Evolutionary conservation across 2,888 invertebrate genomes (phyloP).

Genomic region (Graphium colonna): DNA sequence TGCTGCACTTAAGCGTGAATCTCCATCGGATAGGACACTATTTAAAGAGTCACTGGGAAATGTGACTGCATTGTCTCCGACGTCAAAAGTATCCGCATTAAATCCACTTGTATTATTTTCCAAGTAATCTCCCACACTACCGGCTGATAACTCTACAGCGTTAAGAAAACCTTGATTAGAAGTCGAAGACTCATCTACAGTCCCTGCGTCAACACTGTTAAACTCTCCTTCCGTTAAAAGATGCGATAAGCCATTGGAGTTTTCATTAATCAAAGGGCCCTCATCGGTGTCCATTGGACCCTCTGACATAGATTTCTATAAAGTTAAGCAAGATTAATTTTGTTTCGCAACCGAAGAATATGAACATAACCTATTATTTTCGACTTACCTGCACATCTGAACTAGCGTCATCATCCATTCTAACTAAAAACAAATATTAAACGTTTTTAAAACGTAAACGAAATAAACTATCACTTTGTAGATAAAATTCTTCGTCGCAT

Average conservation of each 20-base stretch:
- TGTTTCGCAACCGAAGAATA: neutral
- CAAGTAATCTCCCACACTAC: slow-evolving; percentile 70
- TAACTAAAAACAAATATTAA: slow-evolving; percentile 5
- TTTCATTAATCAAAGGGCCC: slow-evolving; percentile 68
- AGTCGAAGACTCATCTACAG: slow-evolving; percentile 66
- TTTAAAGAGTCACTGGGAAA: slow-evolving; percentile 65
- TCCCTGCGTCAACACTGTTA: slow-evolving; percentile 65
- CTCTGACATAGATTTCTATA: slow-evolving; percentile 65
- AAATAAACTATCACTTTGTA: too few relatives aligned
- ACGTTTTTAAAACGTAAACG: too few relatives aligned
- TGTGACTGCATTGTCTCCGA: slow-evolving; percentile 69
- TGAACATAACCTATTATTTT: slow-evolving; percentile 8
- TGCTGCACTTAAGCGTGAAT: slow-evolving; percentile 59
- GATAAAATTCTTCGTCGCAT: too few relatives aligned
- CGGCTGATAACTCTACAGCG: slow-evolving; percentile 69
- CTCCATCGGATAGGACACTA: slow-evolving; percentile 62
- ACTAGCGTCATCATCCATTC: slow-evolving; percentile 61
- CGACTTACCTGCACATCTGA: slow-evolving; percentile 62
- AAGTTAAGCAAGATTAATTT: slow-evolving; percentile 22
- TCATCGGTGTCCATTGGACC: slow-evolving; percentile 70
- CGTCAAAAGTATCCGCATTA: slow-evolving; percentile 63
- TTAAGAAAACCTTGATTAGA: slow-evolving; percentile 72
- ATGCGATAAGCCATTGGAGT: slow-evolving; percentile 70
- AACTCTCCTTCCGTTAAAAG: slow-evolving; percentile 69
- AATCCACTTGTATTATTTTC: slow-evolving; percentile 62